Evolutionary conservation across 2,113 vertebrate species (phyloP).

Genomic region (Seriola quinqueradiata): DNA sequence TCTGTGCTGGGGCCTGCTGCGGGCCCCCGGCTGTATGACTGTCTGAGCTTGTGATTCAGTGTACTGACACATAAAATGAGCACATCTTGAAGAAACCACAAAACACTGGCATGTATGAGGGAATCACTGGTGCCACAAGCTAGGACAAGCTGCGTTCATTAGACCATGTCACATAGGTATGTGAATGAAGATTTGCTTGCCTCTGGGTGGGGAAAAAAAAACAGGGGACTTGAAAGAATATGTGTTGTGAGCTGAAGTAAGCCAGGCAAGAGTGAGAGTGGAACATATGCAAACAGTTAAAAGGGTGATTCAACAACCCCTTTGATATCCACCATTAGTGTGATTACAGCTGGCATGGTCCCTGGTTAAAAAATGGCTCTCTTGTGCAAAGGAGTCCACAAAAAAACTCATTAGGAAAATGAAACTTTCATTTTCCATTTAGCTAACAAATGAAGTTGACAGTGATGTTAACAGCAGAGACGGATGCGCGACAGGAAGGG

Average conservation of each 20-base stretch:
- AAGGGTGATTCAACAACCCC: constrained; percentile 54
- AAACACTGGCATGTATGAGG: constrained; percentile 15
- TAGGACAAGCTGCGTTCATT: constrained; percentile 52
- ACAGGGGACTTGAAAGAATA: constrained; percentile 19
- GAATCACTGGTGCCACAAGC: constrained; percentile 40
- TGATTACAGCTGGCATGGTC: constrained; percentile 68
- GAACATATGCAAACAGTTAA: constrained; percentile 75
- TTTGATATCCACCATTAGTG: constrained; percentile 76
- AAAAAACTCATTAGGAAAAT: constrained; percentile 70
- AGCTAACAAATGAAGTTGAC: constrained; percentile 59
- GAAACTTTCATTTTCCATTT: constrained; percentile 68
- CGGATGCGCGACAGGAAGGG: constrained; percentile 46
- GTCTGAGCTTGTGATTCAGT: constrained; percentile 33
- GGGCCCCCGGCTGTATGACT: constrained; percentile 52
- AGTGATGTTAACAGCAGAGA: constrained; percentile 51
- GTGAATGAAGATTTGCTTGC: constrained; percentile 48
- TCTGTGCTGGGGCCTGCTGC: constrained; percentile 60
- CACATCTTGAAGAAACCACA: constrained; percentile 51
- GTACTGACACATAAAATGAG: constrained; percentile 33
- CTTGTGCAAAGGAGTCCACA: constrained; percentile 27
- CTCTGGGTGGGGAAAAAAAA: constrained; percentile 15
- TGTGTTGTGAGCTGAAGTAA: constrained; percentile 53
- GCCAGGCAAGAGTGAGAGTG: constrained; percentile 58
- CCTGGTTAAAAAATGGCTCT: constrained; percentile 48
- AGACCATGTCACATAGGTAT: constrained; percentile 33